Evolutionary conservation across 2,888 invertebrate species (phyloP), one percentile per base, ranked within the genome.

Genomic region (Catocala fraxini): DNA sequence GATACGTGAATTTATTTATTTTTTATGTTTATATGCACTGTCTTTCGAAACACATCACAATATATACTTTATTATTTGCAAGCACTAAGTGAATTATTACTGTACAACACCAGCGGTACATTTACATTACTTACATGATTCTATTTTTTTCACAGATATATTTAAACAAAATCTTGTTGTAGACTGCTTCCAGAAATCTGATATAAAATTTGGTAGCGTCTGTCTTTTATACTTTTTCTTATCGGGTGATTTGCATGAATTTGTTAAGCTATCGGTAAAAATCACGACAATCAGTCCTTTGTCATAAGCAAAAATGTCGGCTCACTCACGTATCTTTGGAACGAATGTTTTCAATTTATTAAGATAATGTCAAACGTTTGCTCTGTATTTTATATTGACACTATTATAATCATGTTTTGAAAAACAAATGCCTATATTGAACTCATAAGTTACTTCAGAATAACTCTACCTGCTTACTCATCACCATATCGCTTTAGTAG

Each of bases 191-290:
- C 13, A 51, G 55, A 63, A 73, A 65, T 71, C 51, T 76, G 63
- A 47, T 65, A 49, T 25, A 45, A 59, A 57, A 62, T 63, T 56
- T 46, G 42, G 25, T 6, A 43, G 55, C 56, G 66, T 56, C 68
- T 55, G 52, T 59, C 62, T 70, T 83, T 75, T 84, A 81, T 84
- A 84, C 82, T 75, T 71, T 66, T 39, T 56, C 65, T 80, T 85
- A 85, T 85, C 84, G 61, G 72, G 63, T 81, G 70, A 79, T 64
- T 64, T 11, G 65, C 45, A 39, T 41, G 66, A 51, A 61, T 15
- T 39, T 39, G 55, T 49, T 59, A 47, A 46, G 51, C 15, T 77
- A 77, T 72, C 78, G 43, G 39, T 0, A 45, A 43, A 25, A 75
- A 74, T 72, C 73, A 62, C 65, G 53, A 6, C 63, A 51, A 59